These are phyloP conservation scores for Turritopsis rubra DNA, from an alignment of 30 jellyfish, hydroid and myxozoan genomes.

Conservation along the genomic window DNA sequence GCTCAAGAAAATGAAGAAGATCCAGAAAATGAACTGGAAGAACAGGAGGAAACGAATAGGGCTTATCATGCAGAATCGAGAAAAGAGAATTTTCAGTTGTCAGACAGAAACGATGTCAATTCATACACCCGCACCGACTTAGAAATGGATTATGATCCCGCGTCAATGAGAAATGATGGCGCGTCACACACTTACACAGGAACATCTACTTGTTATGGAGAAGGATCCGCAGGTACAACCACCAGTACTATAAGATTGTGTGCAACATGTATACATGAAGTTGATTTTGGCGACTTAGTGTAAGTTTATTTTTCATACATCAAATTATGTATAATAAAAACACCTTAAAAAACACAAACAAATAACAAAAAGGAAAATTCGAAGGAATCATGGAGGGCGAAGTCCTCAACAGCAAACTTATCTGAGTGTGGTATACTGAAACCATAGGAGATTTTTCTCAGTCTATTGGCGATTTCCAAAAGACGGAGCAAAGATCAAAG, in stretches of 20 bases:
- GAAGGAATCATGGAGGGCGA: too few species aligned
- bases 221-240: background rate
- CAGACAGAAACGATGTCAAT: background rate
- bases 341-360: too few species aligned
- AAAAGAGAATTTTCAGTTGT: background rate
- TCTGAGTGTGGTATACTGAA: too few species aligned
- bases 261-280: background rate
- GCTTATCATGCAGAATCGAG: background rate
- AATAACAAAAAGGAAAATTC: too few species aligned
- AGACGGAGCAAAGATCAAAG: too few species aligned
- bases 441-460: too few species aligned
- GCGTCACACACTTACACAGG: background rate
- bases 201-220: background rate
- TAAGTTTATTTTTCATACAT: background rate
- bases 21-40: background rate
- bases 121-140: background rate
- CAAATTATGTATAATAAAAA: too few species aligned
- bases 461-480: too few species aligned
- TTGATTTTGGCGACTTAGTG: constrained; percentile 1
- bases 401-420: too few species aligned
- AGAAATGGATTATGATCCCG: background rate
- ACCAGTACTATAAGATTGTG: background rate
- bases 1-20: background rate
- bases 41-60: background rate
- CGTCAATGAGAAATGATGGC: background rate